Evolutionary conservation across 2,888 invertebrate species (phyloP).

Genomic region (Papilio protenor): DNA sequence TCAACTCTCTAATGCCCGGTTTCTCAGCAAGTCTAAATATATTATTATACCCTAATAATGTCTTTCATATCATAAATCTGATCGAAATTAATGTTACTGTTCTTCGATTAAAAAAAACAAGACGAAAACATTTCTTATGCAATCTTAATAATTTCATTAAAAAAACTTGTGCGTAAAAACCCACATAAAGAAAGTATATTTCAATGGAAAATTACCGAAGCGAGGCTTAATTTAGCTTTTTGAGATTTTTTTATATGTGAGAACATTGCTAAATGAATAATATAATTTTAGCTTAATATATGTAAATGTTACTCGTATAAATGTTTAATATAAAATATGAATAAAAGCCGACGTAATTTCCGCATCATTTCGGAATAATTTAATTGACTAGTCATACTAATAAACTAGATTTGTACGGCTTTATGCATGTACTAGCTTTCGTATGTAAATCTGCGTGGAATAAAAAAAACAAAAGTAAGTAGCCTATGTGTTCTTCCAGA

Average conservation of each 20-base stretch:
- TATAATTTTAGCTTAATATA: neutral
- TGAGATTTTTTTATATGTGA: neutral
- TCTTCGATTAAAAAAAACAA: neutral
- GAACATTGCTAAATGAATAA: neutral
- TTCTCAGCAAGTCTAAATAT: too few species aligned
- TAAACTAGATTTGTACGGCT: too few species aligned
- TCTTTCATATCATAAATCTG: too few species aligned
- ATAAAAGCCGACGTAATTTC: neutral
- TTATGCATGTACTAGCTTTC: too few species aligned
- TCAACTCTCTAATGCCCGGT: too few species aligned
- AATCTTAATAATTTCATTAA: neutral
- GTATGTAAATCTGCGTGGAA: too few species aligned
- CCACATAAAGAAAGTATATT: slow-evolving; percentile 13
- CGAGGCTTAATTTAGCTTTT: neutral
- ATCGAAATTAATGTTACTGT: too few species aligned
- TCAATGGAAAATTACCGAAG: slow-evolving; percentile 26
- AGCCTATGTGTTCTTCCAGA: too few species aligned
- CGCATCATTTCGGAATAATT: neutral
- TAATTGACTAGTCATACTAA: too few species aligned
- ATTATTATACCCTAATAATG: too few species aligned
- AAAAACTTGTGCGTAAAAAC: slow-evolving; percentile 15
- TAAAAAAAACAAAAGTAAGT: too few species aligned
- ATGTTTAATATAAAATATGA: neutral
- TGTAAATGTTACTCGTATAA: neutral
- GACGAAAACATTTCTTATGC: neutral